phyloP scores from a whole-genome alignment of 2,888 invertebrate species.

The Thecocarcelia acutangulata region DNA sequence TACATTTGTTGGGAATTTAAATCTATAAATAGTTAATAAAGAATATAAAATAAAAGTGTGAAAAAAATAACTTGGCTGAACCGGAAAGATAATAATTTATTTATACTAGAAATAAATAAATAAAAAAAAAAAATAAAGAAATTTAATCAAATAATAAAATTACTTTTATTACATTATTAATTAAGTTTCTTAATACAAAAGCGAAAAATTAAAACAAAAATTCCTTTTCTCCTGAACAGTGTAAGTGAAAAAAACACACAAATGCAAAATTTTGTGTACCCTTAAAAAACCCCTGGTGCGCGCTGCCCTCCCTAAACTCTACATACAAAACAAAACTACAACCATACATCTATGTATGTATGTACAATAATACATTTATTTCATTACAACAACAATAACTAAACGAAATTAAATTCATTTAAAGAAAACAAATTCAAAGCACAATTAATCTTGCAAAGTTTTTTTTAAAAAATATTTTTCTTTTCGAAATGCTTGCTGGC shows the following conservation, averaged over 20 bases:
- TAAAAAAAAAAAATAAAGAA: background rate
- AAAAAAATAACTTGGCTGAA: constrained; percentile 48
- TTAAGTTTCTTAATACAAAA: constrained; percentile 16
- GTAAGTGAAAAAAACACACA: constrained; percentile 56
- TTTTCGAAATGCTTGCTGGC: background rate
- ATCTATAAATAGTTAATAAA: constrained; percentile 16
- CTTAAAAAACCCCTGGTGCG: constrained; percentile 72
- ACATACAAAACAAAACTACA: constrained; percentile 2
- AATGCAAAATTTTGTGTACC: constrained; percentile 77
- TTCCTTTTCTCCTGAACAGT: constrained; percentile 56
- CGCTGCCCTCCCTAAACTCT: constrained; percentile 64
- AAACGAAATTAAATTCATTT: constrained; percentile 39
- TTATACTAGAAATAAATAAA: constrained; percentile 23
- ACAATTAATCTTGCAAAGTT: background rate
- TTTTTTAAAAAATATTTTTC: background rate
- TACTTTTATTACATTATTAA: constrained; percentile 31
- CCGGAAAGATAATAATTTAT: constrained; percentile 68
- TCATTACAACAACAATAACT: constrained; percentile 46
- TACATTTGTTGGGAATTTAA: background rate
- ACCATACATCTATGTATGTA: background rate
- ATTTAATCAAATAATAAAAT: constrained; percentile 30
- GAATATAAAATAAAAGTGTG: constrained; percentile 23
- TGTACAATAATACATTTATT: constrained; percentile 4
- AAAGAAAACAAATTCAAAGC: constrained; percentile 18
- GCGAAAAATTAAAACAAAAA: constrained; percentile 25